phyloP scores from a whole-genome alignment of 2,113 vertebrate genomes.

The Chunga burmeisteri region DNA sequence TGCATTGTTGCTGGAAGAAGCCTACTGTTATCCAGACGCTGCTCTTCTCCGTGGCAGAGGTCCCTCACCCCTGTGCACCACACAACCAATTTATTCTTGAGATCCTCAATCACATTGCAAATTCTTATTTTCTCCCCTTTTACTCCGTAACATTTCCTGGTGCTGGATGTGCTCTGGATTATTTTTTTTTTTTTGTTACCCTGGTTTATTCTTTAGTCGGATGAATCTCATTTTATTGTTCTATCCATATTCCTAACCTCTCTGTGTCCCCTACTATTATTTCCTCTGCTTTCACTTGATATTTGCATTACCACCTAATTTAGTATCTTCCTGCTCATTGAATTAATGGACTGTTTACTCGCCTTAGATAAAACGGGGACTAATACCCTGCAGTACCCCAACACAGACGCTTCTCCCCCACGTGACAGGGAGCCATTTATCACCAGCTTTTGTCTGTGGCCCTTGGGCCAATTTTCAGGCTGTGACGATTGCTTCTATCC shows the following conservation, averaged over 20 bases:
- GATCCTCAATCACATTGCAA: neutral
- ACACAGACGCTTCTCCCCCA: neutral
- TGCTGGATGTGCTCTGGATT: neutral
- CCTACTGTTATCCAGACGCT: neutral
- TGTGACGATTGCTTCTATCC: conserved; percentile 23
- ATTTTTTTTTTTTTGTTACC: neutral
- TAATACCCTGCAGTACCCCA: conserved; percentile 40
- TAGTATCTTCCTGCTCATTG: conserved; percentile 25
- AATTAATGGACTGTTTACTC: conserved; percentile 54
- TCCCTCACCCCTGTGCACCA: neutral
- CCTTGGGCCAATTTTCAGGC: conserved; percentile 44
- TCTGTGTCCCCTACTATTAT: neutral
- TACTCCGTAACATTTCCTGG: neutral
- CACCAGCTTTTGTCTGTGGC: conserved; percentile 26
- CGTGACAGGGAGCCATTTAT: conserved; percentile 2
- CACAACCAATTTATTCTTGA: neutral
- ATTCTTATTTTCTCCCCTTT: neutral
- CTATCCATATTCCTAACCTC: neutral
- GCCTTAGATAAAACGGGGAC: conserved; percentile 32
- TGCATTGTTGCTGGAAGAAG: neutral
- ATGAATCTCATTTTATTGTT: conserved; percentile 1
- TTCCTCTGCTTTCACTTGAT: conserved; percentile 28
- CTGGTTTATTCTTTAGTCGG: neutral
- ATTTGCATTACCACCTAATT: conserved; percentile 57
- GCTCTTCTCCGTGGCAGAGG: neutral